Conservation (phyloP, 2,113 vertebrate species). For the Erythrocercus mccallii region DNA sequence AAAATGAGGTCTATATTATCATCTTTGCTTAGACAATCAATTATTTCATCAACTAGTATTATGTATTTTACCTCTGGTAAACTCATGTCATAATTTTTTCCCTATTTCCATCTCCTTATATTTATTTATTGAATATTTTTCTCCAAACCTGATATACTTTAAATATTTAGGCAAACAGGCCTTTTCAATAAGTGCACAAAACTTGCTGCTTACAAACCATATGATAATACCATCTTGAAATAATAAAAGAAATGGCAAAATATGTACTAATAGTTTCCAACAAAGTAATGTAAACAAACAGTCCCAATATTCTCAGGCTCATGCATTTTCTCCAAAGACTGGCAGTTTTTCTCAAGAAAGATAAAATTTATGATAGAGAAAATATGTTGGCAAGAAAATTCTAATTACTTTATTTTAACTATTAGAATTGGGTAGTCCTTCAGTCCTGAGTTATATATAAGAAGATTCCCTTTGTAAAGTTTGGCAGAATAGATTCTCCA, state of each 20-base stretch:
- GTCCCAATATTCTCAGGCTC: not conserved
- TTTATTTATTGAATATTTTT: not conserved
- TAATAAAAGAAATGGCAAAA: slow-evolving; percentile 43
- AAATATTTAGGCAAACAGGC: not conserved
- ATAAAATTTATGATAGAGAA: slow-evolving; percentile 23
- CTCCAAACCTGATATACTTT: not conserved
- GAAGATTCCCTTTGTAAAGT: slow-evolving; percentile 1
- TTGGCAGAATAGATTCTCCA: not conserved
- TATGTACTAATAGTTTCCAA: slow-evolving; percentile 1
- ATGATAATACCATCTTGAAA: slow-evolving; percentile 25
- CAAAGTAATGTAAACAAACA: slow-evolving; percentile 31
- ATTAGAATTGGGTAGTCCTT: not conserved
- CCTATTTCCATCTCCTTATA: not conserved
- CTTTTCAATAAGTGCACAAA: not conserved
- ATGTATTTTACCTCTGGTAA: not conserved
- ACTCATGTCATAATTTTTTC: not conserved
- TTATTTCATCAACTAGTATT: not conserved
- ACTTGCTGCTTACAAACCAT: not conserved
- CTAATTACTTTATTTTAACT: slow-evolving; percentile 21
- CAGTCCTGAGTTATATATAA: slow-evolving; percentile 5
- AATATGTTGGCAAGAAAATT: slow-evolving; percentile 44
- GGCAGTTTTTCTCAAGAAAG: slow-evolving; percentile 20
- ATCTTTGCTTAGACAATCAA: not conserved
- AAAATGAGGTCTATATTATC: not conserved
- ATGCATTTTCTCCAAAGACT: slow-evolving; percentile 4